Base-by-base conservation (phyloP, 2,113 vertebrate species). In the Myotis lucifugus region DNA sequence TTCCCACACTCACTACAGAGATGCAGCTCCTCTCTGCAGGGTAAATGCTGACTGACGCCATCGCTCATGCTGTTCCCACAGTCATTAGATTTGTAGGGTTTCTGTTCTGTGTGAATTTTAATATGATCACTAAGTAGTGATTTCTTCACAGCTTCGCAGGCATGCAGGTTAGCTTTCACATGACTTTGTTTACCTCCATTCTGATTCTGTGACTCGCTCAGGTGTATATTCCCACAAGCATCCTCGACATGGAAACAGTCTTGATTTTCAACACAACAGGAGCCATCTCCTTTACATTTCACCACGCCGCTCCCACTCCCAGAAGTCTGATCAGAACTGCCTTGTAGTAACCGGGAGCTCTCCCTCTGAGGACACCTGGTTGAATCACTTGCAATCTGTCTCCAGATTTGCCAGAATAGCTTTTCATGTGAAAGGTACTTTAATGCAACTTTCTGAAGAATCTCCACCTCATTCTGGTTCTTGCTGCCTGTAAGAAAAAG, bases 331-430 rank as follows among this genome's bases (percentile, higher is more conserved):
- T 46, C 1, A 50, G 74, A 90, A 48, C 32, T 15, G 2, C 50
- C 42, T 19, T 9, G 61, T 34, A 37, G 32, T 1, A 78, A 61
- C 9, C 13, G 76, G 19, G 50, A 95, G 56, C 4, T 23, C 79
- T 34, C 93, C 29, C 67, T 72, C 29, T 83, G 94, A 77, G 94
- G 78, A 66, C 54, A 69, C 25, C 29, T 32, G 52, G 54, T 87
- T 74, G 78, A 74, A 37, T 90, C 56, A 83, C 29, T 50, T 74
- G 91, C 18, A 3, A 84, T 66, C 52, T 90, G 85, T 52, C 76
- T 93, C 93, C 97, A 96, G 79, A 92, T 87, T 12, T 92, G 76
- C 93, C 97, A 93, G 56, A 81, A 89, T 4, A 64, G 70, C 50
- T 90, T 88, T 61, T 91, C 74, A 19, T 11, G 29, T 25, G 85